Percentiles rank a stretch among this genome's conserved stretches.
phyloP scores from a whole-genome alignment of 2,888 invertebrate species.

The Agonopterix alstromeriana region DNA sequence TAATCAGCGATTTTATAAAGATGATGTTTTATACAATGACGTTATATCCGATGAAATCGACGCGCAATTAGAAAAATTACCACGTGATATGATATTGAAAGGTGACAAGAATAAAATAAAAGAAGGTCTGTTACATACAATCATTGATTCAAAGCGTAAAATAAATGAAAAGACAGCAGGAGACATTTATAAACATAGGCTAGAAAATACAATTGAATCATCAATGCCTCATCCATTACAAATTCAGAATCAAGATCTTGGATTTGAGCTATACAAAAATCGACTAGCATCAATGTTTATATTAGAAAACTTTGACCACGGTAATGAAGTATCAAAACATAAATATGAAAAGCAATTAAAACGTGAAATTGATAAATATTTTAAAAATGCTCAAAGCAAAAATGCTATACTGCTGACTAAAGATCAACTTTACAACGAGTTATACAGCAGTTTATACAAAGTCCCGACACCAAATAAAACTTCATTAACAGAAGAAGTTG shows the following conservation, averaged over 20 bases:
- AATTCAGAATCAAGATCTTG: constrained; percentile 26
- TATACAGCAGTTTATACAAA: constrained; percentile 40
- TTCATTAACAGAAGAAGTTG: constrained; percentile 36
- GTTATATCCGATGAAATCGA: constrained; percentile 37
- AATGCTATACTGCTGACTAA: constrained; percentile 31
- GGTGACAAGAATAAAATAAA: constrained; percentile 28
- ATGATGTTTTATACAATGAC: constrained; percentile 34
- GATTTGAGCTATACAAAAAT: constrained; percentile 48
- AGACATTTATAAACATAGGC: constrained; percentile 36
- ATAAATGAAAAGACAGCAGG: constrained; percentile 33
- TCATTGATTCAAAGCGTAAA: constrained; percentile 29
- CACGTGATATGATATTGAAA: constrained; percentile 20
- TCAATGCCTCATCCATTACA: constrained; percentile 34
- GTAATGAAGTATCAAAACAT: constrained; percentile 29
- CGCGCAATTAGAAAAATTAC: constrained; percentile 28
- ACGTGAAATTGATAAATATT: constrained; percentile 37
- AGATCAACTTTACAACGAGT: constrained; percentile 39
- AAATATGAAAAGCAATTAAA: constrained; percentile 36
- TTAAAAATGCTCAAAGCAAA: constrained; percentile 28
- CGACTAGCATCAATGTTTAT: constrained; percentile 44
- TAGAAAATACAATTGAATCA: constrained; percentile 38
- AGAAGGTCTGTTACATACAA: constrained; percentile 24
- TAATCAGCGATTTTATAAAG: constrained; percentile 30
- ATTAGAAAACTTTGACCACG: constrained; percentile 49
- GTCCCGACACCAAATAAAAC: constrained; percentile 37